Base-by-base conservation (phyloP, 2,888 invertebrate genomes). In the Seira sanloemensis region DNA sequence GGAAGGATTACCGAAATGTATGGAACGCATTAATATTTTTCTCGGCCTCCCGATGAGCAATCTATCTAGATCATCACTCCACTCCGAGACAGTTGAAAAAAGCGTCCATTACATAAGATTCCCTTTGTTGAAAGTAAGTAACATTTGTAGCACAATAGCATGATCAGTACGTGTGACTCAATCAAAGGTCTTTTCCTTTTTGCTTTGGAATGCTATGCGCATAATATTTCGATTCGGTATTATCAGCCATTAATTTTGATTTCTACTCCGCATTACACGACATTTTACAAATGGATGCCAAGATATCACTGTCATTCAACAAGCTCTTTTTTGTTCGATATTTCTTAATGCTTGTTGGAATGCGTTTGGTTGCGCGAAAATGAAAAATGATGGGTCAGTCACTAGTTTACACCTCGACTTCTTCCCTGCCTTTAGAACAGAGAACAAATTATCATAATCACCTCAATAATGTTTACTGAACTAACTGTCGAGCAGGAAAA, bases 391-490 rank as follows among this genome's bases (percentile, higher is more conserved):
- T 67, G 26, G 54, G 65, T 19, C 12, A 24, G 25, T 19, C 46
- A 65, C 66, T 23, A 25, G 5, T 25, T 62, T 54, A 18, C 62
- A 37, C 24, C 37, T 76, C 25, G 21, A n/a, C 67, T 37, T 75
- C 37, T 26, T 37, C 66, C 21, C 67, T 4, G 16, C 4, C 58
- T 58, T n/a, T 18, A 16, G 58, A 58, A 26, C 23, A 65, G 62
- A n/a, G 65, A 72, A 62, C 78, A 78, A 78, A 78, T 78, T 78
- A 78, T 71, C 78, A 72, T 78, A 78, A 78, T 78, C 78, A 78
- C 72, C 65, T 67, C 72, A 26, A 27, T 73, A n/a, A 73, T 79
- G 73, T 79, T 73, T 79, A 50, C 46, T n/a, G n/a, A n/a, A n/a
- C n/a, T n/a, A n/a, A n/a, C n/a, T n/a, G n/a, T n/a, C 73, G 23